Percentiles rank a stretch among this genome's conserved stretches.
Conservation (phyloP, 2,888 invertebrate genomes). For the Lepidochrysops patricia region DNA sequence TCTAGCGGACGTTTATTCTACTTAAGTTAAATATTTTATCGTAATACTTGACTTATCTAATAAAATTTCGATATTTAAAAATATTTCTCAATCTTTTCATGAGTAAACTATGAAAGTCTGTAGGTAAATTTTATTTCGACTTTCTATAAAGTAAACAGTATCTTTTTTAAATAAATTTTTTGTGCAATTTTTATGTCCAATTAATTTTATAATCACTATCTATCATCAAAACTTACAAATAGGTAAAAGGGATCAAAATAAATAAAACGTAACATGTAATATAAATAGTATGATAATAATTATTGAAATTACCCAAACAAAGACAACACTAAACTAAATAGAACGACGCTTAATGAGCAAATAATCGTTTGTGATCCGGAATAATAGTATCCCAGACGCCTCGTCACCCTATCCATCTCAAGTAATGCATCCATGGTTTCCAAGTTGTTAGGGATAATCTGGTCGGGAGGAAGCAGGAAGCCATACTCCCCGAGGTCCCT, state of each 20-base stretch:
- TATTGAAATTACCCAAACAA: slow-evolving; percentile 2
- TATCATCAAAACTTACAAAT: background rate
- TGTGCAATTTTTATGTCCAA: too few relatives aligned
- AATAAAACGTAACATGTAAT: background rate
- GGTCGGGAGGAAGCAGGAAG: slow-evolving; percentile 69
- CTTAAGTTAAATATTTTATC: slow-evolving; percentile 2
- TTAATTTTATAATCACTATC: too few relatives aligned
- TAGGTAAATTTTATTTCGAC: too few relatives aligned
- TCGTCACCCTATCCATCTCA: slow-evolving; percentile 52
- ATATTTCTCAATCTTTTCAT: too few relatives aligned
- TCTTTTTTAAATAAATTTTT: too few relatives aligned
- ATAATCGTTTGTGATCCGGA: slow-evolving; percentile 26
- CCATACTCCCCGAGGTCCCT: slow-evolving; percentile 73
- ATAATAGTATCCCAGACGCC: slow-evolving; percentile 39
- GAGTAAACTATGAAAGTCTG: too few relatives aligned
- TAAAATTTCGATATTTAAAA: background rate
- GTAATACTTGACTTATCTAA: background rate
- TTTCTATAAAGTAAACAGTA: too few relatives aligned
- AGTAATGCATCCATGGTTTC: slow-evolving; percentile 76
- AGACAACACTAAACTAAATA: slow-evolving; percentile 27
- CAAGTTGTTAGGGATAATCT: slow-evolving; percentile 70
- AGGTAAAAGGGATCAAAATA: background rate
- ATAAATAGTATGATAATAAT: too few relatives aligned
- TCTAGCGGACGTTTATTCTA: background rate
- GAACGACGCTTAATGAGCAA: slow-evolving; percentile 29